phyloP scores from a whole-genome alignment of 2,113 vertebrate species.

The Saimiri boliviensis region DNA sequence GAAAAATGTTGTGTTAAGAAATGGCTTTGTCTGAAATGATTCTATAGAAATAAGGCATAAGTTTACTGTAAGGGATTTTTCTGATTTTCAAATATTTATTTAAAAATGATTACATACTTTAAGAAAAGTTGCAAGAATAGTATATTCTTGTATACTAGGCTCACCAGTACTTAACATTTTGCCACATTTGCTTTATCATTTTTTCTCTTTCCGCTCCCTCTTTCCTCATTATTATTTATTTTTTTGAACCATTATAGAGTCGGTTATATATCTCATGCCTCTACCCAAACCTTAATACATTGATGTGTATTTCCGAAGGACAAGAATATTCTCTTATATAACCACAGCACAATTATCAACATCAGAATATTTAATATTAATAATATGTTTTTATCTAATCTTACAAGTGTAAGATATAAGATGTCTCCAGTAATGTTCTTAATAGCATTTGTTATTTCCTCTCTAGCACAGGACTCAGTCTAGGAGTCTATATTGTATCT shows the following conservation, averaged over 20 bases:
- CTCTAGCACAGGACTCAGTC: not conserved
- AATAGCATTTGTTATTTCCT: not conserved
- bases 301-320: not conserved
- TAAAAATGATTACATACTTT: not conserved
- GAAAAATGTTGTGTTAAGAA: not conserved
- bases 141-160: not conserved
- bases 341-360: not conserved
- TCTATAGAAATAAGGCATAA: not conserved
- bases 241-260: constrained; percentile 1
- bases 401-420: not conserved
- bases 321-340: not conserved
- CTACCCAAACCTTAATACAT: not conserved
- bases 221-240: not conserved
- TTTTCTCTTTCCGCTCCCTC: not conserved
- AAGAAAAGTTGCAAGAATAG: not conserved
- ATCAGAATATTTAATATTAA: not conserved
- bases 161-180: not conserved
- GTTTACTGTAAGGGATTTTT: not conserved
- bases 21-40: not conserved
- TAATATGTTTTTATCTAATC: not conserved
- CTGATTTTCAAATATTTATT: not conserved
- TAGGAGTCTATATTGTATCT: not conserved
- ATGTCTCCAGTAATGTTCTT: not conserved
- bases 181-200: not conserved
- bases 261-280: not conserved